These are phyloP conservation scores for Dallia pectoralis DNA, from an alignment of 2,797 vertebrate species.

Conservation along the genomic window DNA sequence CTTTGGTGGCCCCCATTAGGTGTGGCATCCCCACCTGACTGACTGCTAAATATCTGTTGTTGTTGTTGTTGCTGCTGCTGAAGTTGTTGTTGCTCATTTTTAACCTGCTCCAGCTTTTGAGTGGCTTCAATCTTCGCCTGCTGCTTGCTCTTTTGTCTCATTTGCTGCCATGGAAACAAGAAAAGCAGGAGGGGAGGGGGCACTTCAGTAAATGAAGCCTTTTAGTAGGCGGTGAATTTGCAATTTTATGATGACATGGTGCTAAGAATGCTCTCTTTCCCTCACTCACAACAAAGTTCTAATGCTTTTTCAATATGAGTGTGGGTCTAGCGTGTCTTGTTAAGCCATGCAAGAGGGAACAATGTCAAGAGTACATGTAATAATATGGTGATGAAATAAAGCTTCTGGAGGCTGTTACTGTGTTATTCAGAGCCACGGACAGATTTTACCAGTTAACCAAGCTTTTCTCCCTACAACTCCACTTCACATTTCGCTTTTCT, in stretches of 20 bases:
- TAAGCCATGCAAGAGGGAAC: constrained; percentile 46
- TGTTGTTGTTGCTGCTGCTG: constrained; percentile 67
- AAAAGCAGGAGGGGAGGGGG: constrained; percentile 2
- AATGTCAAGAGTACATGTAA: constrained; percentile 39
- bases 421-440: constrained; percentile 42
- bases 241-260: constrained; percentile 51
- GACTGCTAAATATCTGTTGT: constrained; percentile 58
- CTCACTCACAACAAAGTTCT: constrained; percentile 42
- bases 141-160: constrained; percentile 96
- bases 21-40: constrained; percentile 64
- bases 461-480: constrained; percentile 33
- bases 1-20: constrained; percentile 76
- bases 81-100: constrained; percentile 90
- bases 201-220: constrained; percentile 32
- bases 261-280: constrained; percentile 52
- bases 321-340: constrained; percentile 25
- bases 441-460: constrained; percentile 43
- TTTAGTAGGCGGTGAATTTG: constrained; percentile 27
- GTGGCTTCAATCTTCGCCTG: constrained; percentile 96
- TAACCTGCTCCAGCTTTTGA: constrained; percentile 95
- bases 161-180: constrained; percentile 78
- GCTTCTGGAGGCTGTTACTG: constrained; percentile 33
- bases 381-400: constrained; percentile 33
- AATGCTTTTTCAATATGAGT: constrained; percentile 29
- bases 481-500: constrained; percentile 39